A percentile compares a stretch with the other conserved stretches of the same genome.
phyloP scores from a whole-genome alignment of 2,888 invertebrate genomes.

The Choristoneura rosaceana region DNA sequence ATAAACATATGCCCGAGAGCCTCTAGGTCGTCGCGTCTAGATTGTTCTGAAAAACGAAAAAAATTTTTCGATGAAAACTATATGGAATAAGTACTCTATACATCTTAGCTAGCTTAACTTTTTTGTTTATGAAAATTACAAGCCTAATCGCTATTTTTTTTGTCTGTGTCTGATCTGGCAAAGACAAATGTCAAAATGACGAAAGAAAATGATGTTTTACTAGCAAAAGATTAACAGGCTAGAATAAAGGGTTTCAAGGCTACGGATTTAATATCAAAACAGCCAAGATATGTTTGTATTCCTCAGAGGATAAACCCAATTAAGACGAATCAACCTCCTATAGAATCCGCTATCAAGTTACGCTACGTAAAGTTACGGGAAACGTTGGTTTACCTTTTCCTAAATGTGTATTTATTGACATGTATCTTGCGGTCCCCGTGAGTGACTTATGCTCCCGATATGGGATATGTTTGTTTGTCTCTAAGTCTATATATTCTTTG shows the following conservation, averaged over 20 bases:
- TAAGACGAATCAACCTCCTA: constrained; percentile 1
- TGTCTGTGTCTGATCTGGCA: too few species aligned
- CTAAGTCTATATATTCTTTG: constrained; percentile 99
- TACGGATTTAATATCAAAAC: neutral
- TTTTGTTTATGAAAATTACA: too few species aligned
- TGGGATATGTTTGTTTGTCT: constrained; percentile 99
- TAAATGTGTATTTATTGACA: constrained; percentile 99
- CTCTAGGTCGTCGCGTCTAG: constrained; percentile 99
- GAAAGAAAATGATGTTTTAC: too few species aligned
- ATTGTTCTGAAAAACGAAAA: constrained; percentile 92
- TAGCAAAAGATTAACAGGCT: too few species aligned
- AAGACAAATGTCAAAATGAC: too few species aligned
- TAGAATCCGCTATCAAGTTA: neutral
- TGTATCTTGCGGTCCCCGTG: constrained; percentile 99
- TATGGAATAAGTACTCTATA: too few species aligned
- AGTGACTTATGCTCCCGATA: constrained; percentile 99
- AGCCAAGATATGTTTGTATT: constrained; percentile 5
- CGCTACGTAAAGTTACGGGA: neutral
- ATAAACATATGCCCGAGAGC: constrained; percentile 99
- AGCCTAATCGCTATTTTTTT: too few species aligned
- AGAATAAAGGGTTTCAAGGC: neutral
- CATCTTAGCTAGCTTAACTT: too few species aligned
- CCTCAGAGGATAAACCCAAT: constrained; percentile 11
- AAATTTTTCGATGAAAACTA: constrained; percentile 9
- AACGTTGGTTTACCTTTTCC: constrained; percentile 91